These are phyloP conservation scores for Alsophila aescularia DNA, from an alignment of 2,888 invertebrate genomes.

Conservation along the genomic window DNA sequence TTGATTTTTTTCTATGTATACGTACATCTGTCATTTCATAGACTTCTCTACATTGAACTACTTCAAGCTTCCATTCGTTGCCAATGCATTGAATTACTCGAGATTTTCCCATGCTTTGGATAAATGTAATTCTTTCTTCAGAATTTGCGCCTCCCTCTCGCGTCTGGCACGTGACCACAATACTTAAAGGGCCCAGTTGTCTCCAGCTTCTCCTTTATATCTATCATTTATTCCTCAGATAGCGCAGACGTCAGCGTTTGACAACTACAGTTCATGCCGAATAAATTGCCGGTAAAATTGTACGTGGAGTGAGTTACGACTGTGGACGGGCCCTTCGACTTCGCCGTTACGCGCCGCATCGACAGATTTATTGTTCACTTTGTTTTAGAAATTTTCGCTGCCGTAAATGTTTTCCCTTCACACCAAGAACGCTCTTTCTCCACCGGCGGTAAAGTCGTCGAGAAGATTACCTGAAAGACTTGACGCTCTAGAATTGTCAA, in stretches of 20 bases:
- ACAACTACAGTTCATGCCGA: constrained; percentile 80
- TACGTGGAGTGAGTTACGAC: constrained; percentile 76
- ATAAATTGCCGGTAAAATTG: constrained; percentile 79
- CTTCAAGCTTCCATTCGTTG: constrained; percentile 48
- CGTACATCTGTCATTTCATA: constrained; percentile 32
- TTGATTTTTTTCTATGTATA: constrained; percentile 28
- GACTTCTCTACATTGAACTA: constrained; percentile 6
- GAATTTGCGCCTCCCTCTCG: constrained; percentile 77
- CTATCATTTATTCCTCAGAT: constrained; percentile 80
- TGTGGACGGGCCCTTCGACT: constrained; percentile 66
- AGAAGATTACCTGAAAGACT: constrained; percentile 48
- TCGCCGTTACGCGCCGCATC: constrained; percentile 60
- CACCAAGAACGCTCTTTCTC: constrained; percentile 42
- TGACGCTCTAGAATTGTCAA: constrained; percentile 47
- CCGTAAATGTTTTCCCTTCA: constrained; percentile 49
- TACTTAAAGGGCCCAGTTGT: constrained; percentile 65
- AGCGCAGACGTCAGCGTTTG: constrained; percentile 78
- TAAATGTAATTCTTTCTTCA: constrained; percentile 80
- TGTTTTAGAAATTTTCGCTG: constrained; percentile 64
- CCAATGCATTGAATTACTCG: constrained; percentile 75
- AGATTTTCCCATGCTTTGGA: constrained; percentile 76
- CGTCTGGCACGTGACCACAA: constrained; percentile 76
- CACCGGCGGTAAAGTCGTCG: constrained; percentile 37
- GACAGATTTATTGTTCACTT: constrained; percentile 71
- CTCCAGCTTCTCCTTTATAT: constrained; percentile 71